Conservation (phyloP, 1,140 invertebrate genomes). For the Drosophila ficusphila region DNA sequence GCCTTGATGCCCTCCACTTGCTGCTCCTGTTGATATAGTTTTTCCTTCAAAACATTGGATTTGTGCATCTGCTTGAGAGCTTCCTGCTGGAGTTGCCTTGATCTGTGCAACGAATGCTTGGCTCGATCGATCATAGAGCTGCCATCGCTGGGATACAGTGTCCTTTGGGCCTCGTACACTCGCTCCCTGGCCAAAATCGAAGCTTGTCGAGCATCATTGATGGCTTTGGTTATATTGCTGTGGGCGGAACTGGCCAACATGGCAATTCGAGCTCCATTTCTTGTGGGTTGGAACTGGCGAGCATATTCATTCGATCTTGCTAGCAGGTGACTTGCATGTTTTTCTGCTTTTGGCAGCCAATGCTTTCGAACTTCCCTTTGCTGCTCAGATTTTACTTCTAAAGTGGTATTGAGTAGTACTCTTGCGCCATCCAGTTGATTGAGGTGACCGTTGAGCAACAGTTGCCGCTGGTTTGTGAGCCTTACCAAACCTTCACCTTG, state of each 20-base stretch:
- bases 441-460: constrained; percentile 40
- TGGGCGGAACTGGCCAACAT: constrained; percentile 89
- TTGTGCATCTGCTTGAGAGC: constrained; percentile 84
- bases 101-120: constrained; percentile 82
- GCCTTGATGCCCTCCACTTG: constrained; percentile 85
- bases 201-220: constrained; percentile 87
- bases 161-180: constrained; percentile 81
- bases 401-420: constrained; percentile 53
- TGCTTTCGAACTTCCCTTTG: constrained; percentile 74
- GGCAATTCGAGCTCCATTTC: constrained; percentile 79
- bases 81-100: constrained; percentile 81
- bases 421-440: constrained; percentile 36
- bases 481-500: constrained; percentile 50
- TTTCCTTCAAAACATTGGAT: constrained; percentile 79
- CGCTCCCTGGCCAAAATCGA: constrained; percentile 86
- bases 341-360: constrained; percentile 85
- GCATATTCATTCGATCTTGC: constrained; percentile 87
- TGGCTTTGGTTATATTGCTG: constrained; percentile 90
- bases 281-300: constrained; percentile 80
- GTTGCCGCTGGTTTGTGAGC: constrained; percentile 28
- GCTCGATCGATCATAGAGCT: constrained; percentile 85
- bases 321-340: constrained; percentile 88
- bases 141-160: constrained; percentile 76
- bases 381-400: constrained; percentile 50
- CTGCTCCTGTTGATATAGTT: constrained; percentile 84